A percentile compares a stretch with the other conserved stretches of the same genome.
Conservation (phyloP, 92 coral and sea anemone genomes). For the Parazoanthus swiftii region DNA sequence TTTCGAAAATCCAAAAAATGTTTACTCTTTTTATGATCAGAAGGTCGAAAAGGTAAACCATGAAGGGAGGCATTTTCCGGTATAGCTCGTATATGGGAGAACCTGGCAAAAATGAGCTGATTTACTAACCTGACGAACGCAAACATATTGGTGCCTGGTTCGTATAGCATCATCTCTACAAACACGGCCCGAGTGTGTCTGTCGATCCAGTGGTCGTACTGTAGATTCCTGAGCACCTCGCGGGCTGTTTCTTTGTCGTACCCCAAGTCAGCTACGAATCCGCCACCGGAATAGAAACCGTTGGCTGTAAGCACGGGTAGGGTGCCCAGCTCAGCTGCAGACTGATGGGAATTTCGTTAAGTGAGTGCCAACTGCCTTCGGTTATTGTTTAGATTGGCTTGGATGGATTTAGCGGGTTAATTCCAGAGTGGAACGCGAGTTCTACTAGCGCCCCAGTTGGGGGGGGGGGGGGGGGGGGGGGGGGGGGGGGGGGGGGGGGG, state of each 20-base stretch:
- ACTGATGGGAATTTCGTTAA: slow-evolving; percentile 2
- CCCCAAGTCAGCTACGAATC: slow-evolving; percentile 73
- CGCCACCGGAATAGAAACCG: slow-evolving; percentile 59
- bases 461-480: too few relatives aligned
- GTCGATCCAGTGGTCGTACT: slow-evolving; percentile 64
- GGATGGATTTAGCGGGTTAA: too few relatives aligned
- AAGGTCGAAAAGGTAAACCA: too few relatives aligned
- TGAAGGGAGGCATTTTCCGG: too few relatives aligned
- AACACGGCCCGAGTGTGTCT: slow-evolving; percentile 57
- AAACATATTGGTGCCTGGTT: slow-evolving; percentile 64
- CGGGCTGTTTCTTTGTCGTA: slow-evolving; percentile 65
- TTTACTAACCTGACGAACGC: slow-evolving; percentile 48
- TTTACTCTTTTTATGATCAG: too few relatives aligned
- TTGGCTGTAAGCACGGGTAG: slow-evolving; percentile 55
- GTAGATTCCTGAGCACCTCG: slow-evolving; percentile 53
- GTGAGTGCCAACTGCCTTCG: too few relatives aligned
- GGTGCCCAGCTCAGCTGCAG: slow-evolving; percentile 58
- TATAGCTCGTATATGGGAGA: too few relatives aligned
- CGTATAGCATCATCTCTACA: slow-evolving; percentile 61
- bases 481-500: too few relatives aligned
- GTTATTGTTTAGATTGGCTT: too few relatives aligned
- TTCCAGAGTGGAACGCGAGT: too few relatives aligned
- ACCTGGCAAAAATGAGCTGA: slow-evolving; percentile 19
- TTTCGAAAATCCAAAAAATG: too few relatives aligned
- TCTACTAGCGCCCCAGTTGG: too few relatives aligned